A percentile compares a stretch with the other conserved stretches of the same genome.
phyloP scores from a whole-genome alignment of 2,113 vertebrate species.

The Noturus placidus region DNA sequence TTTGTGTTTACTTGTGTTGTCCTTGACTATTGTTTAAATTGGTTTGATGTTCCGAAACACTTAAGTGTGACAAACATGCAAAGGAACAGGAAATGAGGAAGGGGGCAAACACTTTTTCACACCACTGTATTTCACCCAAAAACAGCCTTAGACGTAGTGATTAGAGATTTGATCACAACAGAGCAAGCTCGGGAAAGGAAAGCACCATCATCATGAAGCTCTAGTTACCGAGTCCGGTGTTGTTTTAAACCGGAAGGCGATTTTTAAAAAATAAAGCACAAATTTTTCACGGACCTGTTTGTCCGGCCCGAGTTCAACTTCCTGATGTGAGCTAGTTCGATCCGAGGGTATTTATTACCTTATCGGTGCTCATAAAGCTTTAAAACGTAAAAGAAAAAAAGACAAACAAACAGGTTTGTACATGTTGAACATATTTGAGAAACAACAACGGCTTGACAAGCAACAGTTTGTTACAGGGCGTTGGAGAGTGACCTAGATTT shows the following conservation, averaged over 20 bases:
- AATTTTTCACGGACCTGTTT: not conserved
- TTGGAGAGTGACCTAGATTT: not conserved
- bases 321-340: not conserved
- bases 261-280: not conserved
- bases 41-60: too few species aligned
- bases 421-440: not conserved
- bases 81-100: too few species aligned
- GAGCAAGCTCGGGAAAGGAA: not conserved
- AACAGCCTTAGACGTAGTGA: not conserved
- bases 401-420: conserved; percentile 23
- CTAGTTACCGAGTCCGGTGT: not conserved
- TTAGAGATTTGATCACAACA: conserved; percentile 8
- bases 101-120: too few species aligned
- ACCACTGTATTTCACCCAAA: conserved; percentile 18
- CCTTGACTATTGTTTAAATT: too few species aligned
- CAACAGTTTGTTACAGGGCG: not conserved
- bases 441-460: not conserved
- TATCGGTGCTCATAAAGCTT: conserved; percentile 5
- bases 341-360: not conserved
- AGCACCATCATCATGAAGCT: not conserved
- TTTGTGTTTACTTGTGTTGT: too few species aligned
- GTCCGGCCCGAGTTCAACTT: not conserved
- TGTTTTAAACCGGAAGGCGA: not conserved
- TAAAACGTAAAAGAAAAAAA: not conserved
- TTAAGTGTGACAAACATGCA: too few species aligned